Evolutionary conservation across 2,797 vertebrate genomes (phyloP).

Genomic region (Leptoclinus maculatus): DNA sequence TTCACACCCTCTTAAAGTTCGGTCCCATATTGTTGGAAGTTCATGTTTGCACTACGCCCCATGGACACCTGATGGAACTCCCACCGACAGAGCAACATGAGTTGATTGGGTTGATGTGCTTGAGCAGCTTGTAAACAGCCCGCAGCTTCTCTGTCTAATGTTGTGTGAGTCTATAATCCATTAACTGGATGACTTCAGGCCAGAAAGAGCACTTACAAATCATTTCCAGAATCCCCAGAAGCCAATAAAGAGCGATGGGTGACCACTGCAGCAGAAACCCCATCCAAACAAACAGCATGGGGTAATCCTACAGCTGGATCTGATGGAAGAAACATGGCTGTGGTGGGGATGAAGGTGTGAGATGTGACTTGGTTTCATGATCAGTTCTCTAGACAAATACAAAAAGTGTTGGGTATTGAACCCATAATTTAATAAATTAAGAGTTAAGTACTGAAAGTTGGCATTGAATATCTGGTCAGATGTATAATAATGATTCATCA

Average conservation of each 20-base stretch:
- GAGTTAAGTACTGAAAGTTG: background rate
- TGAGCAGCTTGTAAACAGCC: constrained; percentile 30
- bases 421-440: background rate
- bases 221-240: background rate
- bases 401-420: background rate
- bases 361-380: background rate
- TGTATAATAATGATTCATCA: background rate
- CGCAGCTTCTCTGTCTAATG: constrained; percentile 20
- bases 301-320: background rate
- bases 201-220: background rate
- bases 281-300: background rate
- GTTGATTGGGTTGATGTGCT: constrained; percentile 20
- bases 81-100: constrained; percentile 15
- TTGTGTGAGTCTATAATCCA: constrained; percentile 31
- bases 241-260: background rate
- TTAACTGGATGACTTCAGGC: constrained; percentile 19
- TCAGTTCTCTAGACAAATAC: background rate
- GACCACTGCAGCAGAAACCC: background rate
- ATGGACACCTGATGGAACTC: background rate
- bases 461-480: background rate
- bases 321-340: background rate
- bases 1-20: background rate
- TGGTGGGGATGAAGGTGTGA: background rate
- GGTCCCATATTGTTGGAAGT: background rate
- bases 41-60: background rate